Conservation (phyloP, 2,888 invertebrate genomes). For the Agapetus fuscipes region DNA sequence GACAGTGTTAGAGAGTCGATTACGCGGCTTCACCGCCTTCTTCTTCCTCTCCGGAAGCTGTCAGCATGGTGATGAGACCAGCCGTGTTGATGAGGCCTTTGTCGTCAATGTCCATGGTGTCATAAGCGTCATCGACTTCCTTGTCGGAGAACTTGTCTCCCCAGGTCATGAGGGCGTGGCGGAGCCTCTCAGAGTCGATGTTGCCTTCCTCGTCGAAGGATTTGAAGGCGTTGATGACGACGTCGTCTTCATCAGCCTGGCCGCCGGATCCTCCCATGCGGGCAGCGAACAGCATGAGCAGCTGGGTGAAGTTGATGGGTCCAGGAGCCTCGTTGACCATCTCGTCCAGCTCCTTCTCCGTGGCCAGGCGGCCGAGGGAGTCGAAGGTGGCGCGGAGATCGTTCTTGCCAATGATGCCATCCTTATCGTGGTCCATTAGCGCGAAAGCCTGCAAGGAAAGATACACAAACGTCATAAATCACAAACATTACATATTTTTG, state of each 20-base stretch:
- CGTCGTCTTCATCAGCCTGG: slow-evolving; percentile 81
- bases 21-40: slow-evolving; percentile 47
- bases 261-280: slow-evolving; percentile 86
- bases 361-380: slow-evolving; percentile 80
- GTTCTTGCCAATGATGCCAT: slow-evolving; percentile 81
- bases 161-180: slow-evolving; percentile 86
- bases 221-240: slow-evolving; percentile 86
- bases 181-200: slow-evolving; percentile 83
- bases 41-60: slow-evolving; percentile 77
- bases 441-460: slow-evolving; percentile 67
- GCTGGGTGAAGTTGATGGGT: slow-evolving; percentile 92
- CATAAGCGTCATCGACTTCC: slow-evolving; percentile 87
- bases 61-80: slow-evolving; percentile 80
- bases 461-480: not conserved
- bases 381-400: slow-evolving; percentile 89
- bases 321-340: slow-evolving; percentile 83
- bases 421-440: slow-evolving; percentile 94
- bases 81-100: slow-evolving; percentile 82
- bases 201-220: slow-evolving; percentile 83
- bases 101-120: slow-evolving; percentile 88
- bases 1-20: too few species aligned
- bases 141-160: slow-evolving; percentile 85
- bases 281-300: slow-evolving; percentile 83
- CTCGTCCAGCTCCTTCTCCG: slow-evolving; percentile 84
- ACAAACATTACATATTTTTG: too few species aligned